Base-by-base conservation (phyloP, 2,888 invertebrate genomes). In the Pristionchus entomophagus region DNA sequence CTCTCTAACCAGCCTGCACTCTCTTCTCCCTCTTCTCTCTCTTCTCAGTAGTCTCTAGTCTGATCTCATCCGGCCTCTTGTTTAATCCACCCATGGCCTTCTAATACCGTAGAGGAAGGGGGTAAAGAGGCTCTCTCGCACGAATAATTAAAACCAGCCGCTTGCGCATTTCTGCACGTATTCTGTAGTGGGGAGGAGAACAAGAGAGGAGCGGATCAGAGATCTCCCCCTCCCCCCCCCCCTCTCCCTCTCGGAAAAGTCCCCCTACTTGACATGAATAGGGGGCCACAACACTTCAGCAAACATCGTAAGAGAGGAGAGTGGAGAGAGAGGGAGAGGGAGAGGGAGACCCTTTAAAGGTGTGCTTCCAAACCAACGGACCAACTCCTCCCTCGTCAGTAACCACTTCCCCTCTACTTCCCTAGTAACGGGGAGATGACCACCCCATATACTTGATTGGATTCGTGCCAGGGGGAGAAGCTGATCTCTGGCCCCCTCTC, bases 211-310 rank as follows among this genome's bases (percentile, higher is more conserved):
- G 65, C 32, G 35, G 65, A 35, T 19, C 65, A 65, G 65, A 65
- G 77, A 45, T 77, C 77, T 77, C 14, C 73, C 32, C 10, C 38
- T 69, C 69, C 26, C 69, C 38, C 62, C 29, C 62, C 69, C 69
- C 26, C 35, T 22, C 26, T 35, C 73, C 41, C 22, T 49, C 26
- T 22, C 26, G 32, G 41, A 38, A 38, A 32, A 49, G 12, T 29
- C 78, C 51, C 19, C 49, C 4, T 45, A 77, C 77, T 77, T 77
- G 45, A 77, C 49, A 77, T 77, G 45, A 77, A 77, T 77, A n/a
- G 41, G 22, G 14, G 62, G 32, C 29, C 65, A 65, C 65, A 65
- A 65, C 41, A 73, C 41, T 73, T 73, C 73, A 38, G 41, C 73
- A 73, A 45, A 73, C 41, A 73, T n/a, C 26, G 22, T 22, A 19